Evolutionary conservation across 1,140 invertebrate species (phyloP), one percentile per base, ranked within the genome.

Genomic region (Frieseomelitta varia): DNA sequence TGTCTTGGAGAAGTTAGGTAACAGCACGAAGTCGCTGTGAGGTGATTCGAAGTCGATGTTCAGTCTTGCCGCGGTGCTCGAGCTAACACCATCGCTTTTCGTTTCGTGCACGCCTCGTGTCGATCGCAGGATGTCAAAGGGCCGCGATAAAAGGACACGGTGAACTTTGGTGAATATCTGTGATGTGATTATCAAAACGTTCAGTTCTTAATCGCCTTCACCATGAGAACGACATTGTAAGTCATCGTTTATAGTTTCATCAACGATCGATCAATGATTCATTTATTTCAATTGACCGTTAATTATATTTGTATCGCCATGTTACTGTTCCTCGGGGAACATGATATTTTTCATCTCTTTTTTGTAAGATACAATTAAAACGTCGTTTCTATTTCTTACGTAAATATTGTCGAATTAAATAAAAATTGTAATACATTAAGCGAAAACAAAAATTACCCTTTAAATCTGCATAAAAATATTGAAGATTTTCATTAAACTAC

Each of bases 1-100:
- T 67, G 79, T 73, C 58, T 71, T 2, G 69, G 71, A 27, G 69
- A 65, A 81, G 87, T 89, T 89, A 89, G 85, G 88, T 89, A 89
- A 89, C 69, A 61, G 78, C 61, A 39, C 63, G 58, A 67, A 80
- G 55, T 19, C 63, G 53, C 24, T 27, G n/a, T n/a, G 61, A 79
- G 79, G 47, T 63, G 84, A 56, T 80, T 85, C 74, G 39, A 75
- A 51, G 65, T 53, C 53, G 71, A 30, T 67, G 71, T 76, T 79
- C 88, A 90, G 88, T 90, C 61, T 76, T 24, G 65, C 34, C 71
- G 74, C 63, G 78, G 58, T 81, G 56, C n/a, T 27, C 85, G 75
- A 14, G 67, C 63, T 65, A 79, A 81, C 73, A 89, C 73, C 63
- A 86, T 55, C 87, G 74, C 56, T 63, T 61, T 30, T n/a, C 56